phyloP scores from a whole-genome alignment of 2,888 invertebrate genomes.

The Nomada hirtipes region DNA sequence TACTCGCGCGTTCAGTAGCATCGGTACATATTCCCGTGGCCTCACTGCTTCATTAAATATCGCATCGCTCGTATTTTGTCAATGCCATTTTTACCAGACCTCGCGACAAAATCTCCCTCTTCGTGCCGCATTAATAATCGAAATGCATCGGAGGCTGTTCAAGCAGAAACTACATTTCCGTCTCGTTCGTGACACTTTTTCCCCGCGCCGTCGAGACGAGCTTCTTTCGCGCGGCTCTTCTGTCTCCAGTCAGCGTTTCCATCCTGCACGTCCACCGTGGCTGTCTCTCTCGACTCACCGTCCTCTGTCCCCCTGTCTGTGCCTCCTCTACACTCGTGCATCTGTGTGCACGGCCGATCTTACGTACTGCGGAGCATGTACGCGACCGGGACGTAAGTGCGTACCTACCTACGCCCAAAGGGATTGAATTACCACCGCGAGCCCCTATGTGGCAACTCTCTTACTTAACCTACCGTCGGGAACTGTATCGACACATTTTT shows the following conservation, averaged over 20 bases:
- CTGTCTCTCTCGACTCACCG: constrained; percentile 10
- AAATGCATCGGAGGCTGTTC: too few relatives aligned
- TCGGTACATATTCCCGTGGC: too few relatives aligned
- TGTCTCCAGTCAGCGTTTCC: constrained; percentile 22
- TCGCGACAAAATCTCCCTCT: too few relatives aligned
- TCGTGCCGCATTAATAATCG: too few relatives aligned
- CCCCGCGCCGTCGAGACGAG: constrained; percentile 9
- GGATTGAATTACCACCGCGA: constrained; percentile 78
- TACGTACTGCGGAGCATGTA: constrained; percentile 66
- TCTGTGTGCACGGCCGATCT: constrained; percentile 64
- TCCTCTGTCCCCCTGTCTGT: constrained; percentile 21
- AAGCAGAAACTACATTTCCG: not conserved
- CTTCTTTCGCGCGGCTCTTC: constrained; percentile 46
- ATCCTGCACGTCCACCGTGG: not conserved
- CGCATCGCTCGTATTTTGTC: too few relatives aligned
- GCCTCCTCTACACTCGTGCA: not conserved
- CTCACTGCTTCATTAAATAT: too few relatives aligned
- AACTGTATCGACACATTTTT: constrained; percentile 81
- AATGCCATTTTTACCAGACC: too few relatives aligned
- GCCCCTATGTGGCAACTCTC: constrained; percentile 81
- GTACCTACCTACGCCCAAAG: constrained; percentile 73
- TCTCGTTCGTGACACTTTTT: constrained; percentile 17
- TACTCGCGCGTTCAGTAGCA: too few relatives aligned
- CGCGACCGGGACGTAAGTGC: constrained; percentile 63
- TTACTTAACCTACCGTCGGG: constrained; percentile 81